Evolutionary conservation across 1,140 invertebrate genomes (phyloP), one percentile per base, ranked within the genome.

Genomic region (Diabrotica undecimpunctata): DNA sequence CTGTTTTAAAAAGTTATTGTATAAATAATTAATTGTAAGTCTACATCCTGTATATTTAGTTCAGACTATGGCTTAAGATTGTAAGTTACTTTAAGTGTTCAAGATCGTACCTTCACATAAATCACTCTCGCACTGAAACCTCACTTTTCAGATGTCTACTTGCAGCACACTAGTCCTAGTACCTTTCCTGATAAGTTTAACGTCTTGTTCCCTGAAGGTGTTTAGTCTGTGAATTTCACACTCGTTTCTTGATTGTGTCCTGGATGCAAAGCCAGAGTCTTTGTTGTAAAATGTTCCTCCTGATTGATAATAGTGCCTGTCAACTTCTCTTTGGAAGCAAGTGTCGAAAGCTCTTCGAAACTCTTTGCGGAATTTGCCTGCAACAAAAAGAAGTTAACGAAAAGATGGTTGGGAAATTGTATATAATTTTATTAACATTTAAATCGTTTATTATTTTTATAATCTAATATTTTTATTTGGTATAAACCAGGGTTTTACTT

Each of bases 301-400:
- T 25, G 38, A 38, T 8, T 37, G 36, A 36, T 62, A 54, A n/a
- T 62, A 62, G 38, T 62, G 51, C 8, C 51, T 54, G 12, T 54
- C 35, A 14, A 7, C 54, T 9, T 38, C 25, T 8, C 10, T 11
- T 11, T 59, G 60, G 37, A 61, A 67, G 64, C 72, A 73, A 36
- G 71, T 63, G 58, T 65, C 71, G 61, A 73, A 73, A 12, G 66
- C 68, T 41, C 70, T 64, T 52, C 68, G 66, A 59, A 73, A 73
- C 57, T 73, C 72, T 57, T 69, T 69, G 10, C 72, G 70, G 60
- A 73, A 73, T 67, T 73, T 73, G 38, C 72, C 72, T 73, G 65
- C 10, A 70, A 70, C 51, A 67, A 66, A 58, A 62, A 39, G 60
- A 64, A 37, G 35, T 11, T 58, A 25, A 25, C 25, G 25, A 25